These are phyloP conservation scores for Ectropis grisescens DNA, from an alignment of 1,140 invertebrate species.

Conservation along the genomic window DNA sequence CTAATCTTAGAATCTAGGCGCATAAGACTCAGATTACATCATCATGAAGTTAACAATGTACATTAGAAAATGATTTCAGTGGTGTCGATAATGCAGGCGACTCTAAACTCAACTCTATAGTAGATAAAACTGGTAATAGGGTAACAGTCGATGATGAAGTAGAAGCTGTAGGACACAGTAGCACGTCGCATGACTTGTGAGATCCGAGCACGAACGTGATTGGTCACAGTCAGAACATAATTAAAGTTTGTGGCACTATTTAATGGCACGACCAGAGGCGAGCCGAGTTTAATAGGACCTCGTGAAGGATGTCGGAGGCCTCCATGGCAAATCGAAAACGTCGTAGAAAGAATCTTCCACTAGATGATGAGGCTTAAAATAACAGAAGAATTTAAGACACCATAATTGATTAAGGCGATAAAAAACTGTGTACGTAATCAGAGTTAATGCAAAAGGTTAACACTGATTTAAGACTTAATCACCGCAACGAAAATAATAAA, in stretches of 20 bases:
- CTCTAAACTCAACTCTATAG: slow-evolving; percentile 28
- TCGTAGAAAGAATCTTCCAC: no score
- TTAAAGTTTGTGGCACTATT: slow-evolving; percentile 67
- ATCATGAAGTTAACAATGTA: slow-evolving; percentile 28
- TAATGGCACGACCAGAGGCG: slow-evolving; percentile 65
- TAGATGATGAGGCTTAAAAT: no score
- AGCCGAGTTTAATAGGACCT: slow-evolving; percentile 64
- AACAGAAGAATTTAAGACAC: no score
- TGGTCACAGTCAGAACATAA: slow-evolving; percentile 67
- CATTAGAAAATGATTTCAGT: slow-evolving; percentile 30
- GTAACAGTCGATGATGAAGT: slow-evolving; percentile 4
- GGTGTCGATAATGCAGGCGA: slow-evolving; percentile 24
- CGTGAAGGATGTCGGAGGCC: slow-evolving; percentile 63
- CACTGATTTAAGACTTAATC: no score
- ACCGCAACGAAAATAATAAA: no score
- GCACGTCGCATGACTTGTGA: slow-evolving; percentile 65
- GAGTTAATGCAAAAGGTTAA: no score
- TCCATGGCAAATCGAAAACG: slow-evolving; percentile 54
- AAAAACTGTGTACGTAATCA: no score
- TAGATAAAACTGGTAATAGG: slow-evolving; percentile 29
- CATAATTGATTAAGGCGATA: no score
- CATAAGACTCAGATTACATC: slow-evolving; percentile 54
- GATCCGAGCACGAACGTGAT: slow-evolving; percentile 64
- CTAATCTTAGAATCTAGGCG: slow-evolving; percentile 26
- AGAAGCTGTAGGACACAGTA: slow-evolving; percentile 55